phyloP scores from a whole-genome alignment of 2,888 invertebrate species.

The Andrena dorsata region DNA sequence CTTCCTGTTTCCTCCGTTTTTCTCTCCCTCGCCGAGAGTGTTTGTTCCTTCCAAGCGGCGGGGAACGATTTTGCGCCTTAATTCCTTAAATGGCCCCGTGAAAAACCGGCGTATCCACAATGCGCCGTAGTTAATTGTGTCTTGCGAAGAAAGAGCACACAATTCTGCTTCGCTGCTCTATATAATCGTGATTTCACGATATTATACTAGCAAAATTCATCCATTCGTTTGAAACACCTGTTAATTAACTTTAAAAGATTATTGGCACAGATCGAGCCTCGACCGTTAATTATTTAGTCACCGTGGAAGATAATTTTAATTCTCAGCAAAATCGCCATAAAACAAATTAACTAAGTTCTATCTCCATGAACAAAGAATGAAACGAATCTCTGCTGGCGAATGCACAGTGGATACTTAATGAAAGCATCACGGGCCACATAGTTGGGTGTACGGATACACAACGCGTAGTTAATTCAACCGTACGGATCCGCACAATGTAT shows the following conservation, averaged over 20 bases:
- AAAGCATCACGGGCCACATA: constrained; percentile 1
- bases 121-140: constrained; percentile 35
- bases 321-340: too few species aligned
- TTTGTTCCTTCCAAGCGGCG: constrained; percentile 42
- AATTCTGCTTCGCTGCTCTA: constrained; percentile 12
- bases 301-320: too few species aligned
- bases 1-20: constrained; percentile 47
- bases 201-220: not conserved
- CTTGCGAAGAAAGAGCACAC: not conserved
- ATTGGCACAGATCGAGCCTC: too few species aligned
- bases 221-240: too few species aligned
- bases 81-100: constrained; percentile 42
- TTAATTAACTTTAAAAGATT: not conserved
- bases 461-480: constrained; percentile 27
- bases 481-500: constrained; percentile 21
- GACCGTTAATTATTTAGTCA: too few species aligned
- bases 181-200: not conserved
- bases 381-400: not conserved
- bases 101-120: constrained; percentile 34
- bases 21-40: not conserved
- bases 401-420: constrained; percentile 1
- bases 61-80: constrained; percentile 35
- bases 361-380: too few species aligned
- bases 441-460: constrained; percentile 3
- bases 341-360: too few species aligned